Conservation (phyloP, 2,888 invertebrate species). For the Volucella inflata region DNA sequence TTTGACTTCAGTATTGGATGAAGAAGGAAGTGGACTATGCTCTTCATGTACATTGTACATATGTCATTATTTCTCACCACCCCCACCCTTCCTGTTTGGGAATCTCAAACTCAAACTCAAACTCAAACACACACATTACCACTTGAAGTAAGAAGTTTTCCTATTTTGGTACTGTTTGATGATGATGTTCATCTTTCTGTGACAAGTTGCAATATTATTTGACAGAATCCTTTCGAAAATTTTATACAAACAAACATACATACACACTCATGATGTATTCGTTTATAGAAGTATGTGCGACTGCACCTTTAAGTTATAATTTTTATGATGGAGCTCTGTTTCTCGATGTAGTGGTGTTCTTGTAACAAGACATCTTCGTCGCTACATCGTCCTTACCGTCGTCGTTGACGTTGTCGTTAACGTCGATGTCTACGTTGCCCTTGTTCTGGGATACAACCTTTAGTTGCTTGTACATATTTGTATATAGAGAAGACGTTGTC, state of each 20-base stretch:
- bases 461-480: not conserved
- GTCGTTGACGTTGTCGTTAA: not conserved
- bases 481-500: slow-evolving; percentile 55
- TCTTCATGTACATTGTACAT: no score
- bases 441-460: not conserved
- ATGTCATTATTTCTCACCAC: slow-evolving; percentile 65
- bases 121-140: slow-evolving; percentile 14
- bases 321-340: slow-evolving; percentile 48
- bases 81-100: not conserved
- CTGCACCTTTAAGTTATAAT: slow-evolving; percentile 67
- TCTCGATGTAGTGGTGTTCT: slow-evolving; percentile 27
- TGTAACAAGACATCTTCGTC: slow-evolving; percentile 31
- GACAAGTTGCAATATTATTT: slow-evolving; percentile 73
- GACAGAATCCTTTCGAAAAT: slow-evolving; percentile 65
- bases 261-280: slow-evolving; percentile 4
- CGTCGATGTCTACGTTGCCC: not conserved
- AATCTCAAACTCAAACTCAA: slow-evolving; percentile 2
- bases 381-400: slow-evolving; percentile 27
- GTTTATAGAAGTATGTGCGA: slow-evolving; percentile 4
- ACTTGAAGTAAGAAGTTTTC: slow-evolving; percentile 18
- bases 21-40: slow-evolving; percentile 52
- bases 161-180: slow-evolving; percentile 29
- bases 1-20: not conserved
- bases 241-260: not conserved
- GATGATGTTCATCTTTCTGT: slow-evolving; percentile 57